These are phyloP conservation scores for Crenuchus spilurus DNA, from an alignment of 2,797 vertebrate genomes.

Conservation along the genomic window DNA sequence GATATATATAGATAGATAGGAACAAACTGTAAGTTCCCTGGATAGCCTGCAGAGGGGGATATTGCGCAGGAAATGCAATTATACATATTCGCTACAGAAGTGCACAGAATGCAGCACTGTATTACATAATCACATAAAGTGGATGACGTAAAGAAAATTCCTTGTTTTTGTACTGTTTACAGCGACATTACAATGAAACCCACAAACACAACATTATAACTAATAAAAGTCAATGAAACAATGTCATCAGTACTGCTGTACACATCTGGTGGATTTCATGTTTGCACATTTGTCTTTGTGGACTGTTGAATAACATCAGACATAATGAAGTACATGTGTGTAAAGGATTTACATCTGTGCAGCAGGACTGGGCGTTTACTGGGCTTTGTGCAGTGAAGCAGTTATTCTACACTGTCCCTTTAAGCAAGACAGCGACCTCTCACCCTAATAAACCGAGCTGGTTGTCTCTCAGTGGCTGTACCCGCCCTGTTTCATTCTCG, in stretches of 20 bases:
- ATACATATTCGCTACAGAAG: no score
- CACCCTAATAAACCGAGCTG: conserved; percentile 45
- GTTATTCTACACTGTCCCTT: conserved; percentile 61
- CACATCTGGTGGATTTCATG: no score
- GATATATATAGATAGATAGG: no score
- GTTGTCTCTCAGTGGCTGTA: conserved; percentile 19
- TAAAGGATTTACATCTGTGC: no score
- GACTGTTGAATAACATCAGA: no score
- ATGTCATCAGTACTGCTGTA: no score
- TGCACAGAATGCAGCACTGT: conserved; percentile 46
- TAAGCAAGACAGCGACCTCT: conserved; percentile 53
- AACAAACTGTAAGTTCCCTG: background rate
- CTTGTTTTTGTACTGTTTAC: background rate
- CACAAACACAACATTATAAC: no score
- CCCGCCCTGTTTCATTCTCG: conserved; percentile 45
- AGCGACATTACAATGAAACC: background rate
- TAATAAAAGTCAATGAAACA: no score
- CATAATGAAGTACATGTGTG: no score
- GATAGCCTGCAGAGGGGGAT: background rate
- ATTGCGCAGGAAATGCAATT: background rate
- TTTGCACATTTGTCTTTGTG: no score
- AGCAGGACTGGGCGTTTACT: no score
- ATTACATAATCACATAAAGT: conserved; percentile 60
- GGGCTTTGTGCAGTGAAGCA: background rate
- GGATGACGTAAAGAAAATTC: conserved; percentile 8